Percentiles rank a stretch among this genome's conserved stretches.
Conservation (phyloP, 2,113 vertebrate species). For the Conger conger region DNA sequence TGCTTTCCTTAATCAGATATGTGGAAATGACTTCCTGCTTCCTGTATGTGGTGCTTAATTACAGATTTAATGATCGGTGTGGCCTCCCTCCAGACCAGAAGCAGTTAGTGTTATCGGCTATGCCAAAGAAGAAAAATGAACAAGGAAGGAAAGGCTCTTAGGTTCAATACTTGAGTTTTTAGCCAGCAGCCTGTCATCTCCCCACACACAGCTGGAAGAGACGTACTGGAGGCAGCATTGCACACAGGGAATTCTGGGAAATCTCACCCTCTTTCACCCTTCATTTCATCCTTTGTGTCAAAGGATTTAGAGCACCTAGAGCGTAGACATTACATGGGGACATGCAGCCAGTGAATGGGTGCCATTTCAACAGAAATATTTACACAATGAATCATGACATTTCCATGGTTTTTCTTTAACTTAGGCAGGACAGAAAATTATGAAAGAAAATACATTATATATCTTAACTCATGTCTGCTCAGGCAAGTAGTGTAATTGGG, state of each 20-base stretch:
- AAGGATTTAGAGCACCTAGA: not conserved
- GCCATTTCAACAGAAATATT: not conserved
- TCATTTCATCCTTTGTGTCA: not conserved
- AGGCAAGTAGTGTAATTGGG: no score
- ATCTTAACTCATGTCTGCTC: no score
- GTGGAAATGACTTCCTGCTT: constrained; percentile 51
- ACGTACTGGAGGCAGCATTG: no score
- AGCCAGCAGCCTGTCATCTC: constrained; percentile 30
- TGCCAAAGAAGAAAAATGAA: not conserved
- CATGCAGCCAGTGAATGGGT: not conserved
- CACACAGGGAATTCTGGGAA: not conserved
- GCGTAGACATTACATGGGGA: not conserved
- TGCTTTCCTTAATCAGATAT: constrained; percentile 53
- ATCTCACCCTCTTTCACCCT: not conserved
- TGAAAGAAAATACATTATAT: no score
- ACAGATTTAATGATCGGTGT: constrained; percentile 44
- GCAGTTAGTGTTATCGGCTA: constrained; percentile 45
- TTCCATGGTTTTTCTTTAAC: not conserved
- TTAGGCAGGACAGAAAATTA: no score
- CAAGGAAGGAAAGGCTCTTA: constrained; percentile 33
- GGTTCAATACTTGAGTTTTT: constrained; percentile 43
- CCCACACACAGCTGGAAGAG: constrained; percentile 11
- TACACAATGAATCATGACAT: not conserved
- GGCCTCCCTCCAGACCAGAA: constrained; percentile 40
- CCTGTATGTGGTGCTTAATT: constrained; percentile 52